Evolutionary conservation across 2,797 vertebrate genomes (phyloP), one percentile per base, ranked within the genome.

Genomic region (Phoxinus dragarum): DNA sequence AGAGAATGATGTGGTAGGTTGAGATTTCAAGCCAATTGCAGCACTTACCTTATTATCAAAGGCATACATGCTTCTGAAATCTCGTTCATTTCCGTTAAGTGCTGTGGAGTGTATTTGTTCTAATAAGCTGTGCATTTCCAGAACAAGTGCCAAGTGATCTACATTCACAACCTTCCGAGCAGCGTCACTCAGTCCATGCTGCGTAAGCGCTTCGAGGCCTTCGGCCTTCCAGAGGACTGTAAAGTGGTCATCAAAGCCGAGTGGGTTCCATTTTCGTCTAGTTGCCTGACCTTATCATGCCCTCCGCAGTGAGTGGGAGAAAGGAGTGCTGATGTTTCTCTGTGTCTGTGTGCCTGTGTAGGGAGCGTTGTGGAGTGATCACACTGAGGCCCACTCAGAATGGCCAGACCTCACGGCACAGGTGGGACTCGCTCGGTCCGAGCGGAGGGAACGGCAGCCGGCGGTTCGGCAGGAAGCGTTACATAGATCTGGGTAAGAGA

Each of bases 71-170:
- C n/a, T 36, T 78, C 3, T 42, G 3, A 68, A 4, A 36, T 52
- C 47, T 68, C 8, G 27, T 44, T 78, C 4, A 6, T 38, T 49
- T 84, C 5, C 12, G 14, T 21, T 44, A 69, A 77, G 36, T 54
- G 40, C 42, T 40, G 12, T 47, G 27, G 19, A 7, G 23, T 1
- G 10, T 27, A 38, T 47, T 68, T 76, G 31, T 54, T 7, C 38
- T 54, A 71, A 21, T 76, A 49, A 34, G 16, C 31, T 86, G 86
- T 80, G 86, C 87, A 2, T 19, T 87, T 82, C 89, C 94, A 99
- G 98, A 96, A 97, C 54, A 97, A 99, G 96, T 98, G 98, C 92
- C 97, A 97, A 56, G 95, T 99, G 92, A 97, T 99, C 85, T 98
- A 97, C 89, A 92, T 99, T 92, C 96, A 96, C 92, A 98, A 99